Evolutionary conservation across 2,113 vertebrate genomes (phyloP).

Genomic region (Callaeas wilsoni): DNA sequence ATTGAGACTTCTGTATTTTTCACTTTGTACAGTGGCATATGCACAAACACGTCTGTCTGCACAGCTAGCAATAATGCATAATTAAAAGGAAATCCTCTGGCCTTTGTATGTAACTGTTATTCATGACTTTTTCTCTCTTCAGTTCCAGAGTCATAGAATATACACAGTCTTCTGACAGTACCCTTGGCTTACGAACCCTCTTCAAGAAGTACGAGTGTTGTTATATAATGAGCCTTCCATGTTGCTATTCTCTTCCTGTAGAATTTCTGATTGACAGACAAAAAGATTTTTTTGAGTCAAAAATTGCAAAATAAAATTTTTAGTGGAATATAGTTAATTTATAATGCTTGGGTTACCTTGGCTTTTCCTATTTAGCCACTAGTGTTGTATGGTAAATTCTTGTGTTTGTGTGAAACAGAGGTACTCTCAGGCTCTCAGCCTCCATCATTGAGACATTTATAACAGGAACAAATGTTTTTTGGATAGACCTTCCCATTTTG

Average conservation of each 20-base stretch:
- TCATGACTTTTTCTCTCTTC: neutral
- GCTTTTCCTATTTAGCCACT: neutral
- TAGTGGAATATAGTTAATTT: neutral
- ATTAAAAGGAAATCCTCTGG: neutral
- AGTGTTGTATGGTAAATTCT: neutral
- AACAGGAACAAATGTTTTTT: neutral
- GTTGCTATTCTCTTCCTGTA: neutral
- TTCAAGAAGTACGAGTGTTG: neutral
- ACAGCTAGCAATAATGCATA: neutral
- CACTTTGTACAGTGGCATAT: neutral
- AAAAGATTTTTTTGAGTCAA: neutral
- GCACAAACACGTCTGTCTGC: neutral
- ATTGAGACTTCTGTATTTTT: neutral
- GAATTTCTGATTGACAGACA: neutral
- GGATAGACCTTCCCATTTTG: neutral
- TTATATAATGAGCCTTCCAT: neutral
- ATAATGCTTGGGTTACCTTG: neutral
- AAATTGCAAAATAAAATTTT: neutral
- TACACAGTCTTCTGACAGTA: neutral
- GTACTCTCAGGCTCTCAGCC: neutral
- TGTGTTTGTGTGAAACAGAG: neutral
- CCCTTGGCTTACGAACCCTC: neutral
- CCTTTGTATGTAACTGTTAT: neutral
- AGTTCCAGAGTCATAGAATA: neutral
- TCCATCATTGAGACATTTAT: neutral